phyloP scores from a whole-genome alignment of 2,888 invertebrate genomes.

The Ectropis crepuscularia region DNA sequence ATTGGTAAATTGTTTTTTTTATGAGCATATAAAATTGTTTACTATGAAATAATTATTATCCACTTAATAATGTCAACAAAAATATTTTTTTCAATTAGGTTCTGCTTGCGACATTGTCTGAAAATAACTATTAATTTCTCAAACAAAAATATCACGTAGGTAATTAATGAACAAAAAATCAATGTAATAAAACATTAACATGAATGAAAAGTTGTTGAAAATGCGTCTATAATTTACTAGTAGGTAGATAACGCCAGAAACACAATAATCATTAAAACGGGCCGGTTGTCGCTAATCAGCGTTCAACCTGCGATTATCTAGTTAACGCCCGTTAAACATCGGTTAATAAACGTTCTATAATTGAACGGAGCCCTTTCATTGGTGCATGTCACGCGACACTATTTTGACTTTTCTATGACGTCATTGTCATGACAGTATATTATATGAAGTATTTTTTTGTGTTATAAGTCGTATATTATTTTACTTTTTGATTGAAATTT shows the following conservation, averaged over 20 bases:
- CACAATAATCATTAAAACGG: slow-evolving; percentile 4
- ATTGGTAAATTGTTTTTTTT: too few species aligned
- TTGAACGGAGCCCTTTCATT: slow-evolving; percentile 42
- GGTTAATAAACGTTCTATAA: slow-evolving; percentile 43
- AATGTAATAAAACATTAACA: not conserved
- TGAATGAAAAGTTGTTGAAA: not conserved
- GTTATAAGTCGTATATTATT: too few species aligned
- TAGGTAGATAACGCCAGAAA: not conserved
- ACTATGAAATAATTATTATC: too few species aligned
- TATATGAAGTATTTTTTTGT: not conserved
- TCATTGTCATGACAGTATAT: slow-evolving; percentile 16
- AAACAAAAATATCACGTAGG: not conserved
- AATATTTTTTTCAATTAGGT: too few species aligned
- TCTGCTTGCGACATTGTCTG: too few species aligned
- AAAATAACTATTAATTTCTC: not conserved
- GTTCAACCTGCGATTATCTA: slow-evolving; percentile 43
- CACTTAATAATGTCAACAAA: too few species aligned
- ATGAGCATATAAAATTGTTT: too few species aligned
- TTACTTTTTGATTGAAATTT: too few species aligned
- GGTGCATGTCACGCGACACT: slow-evolving; percentile 41
- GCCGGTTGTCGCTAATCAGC: slow-evolving; percentile 34
- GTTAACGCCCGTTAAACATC: slow-evolving; percentile 40
- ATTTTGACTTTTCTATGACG: slow-evolving; percentile 28
- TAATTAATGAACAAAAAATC: not conserved
- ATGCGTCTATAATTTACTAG: too few species aligned